Evolutionary conservation across 2,113 vertebrate genomes (phyloP).

Genomic region (Himantopus leucocephalus): DNA sequence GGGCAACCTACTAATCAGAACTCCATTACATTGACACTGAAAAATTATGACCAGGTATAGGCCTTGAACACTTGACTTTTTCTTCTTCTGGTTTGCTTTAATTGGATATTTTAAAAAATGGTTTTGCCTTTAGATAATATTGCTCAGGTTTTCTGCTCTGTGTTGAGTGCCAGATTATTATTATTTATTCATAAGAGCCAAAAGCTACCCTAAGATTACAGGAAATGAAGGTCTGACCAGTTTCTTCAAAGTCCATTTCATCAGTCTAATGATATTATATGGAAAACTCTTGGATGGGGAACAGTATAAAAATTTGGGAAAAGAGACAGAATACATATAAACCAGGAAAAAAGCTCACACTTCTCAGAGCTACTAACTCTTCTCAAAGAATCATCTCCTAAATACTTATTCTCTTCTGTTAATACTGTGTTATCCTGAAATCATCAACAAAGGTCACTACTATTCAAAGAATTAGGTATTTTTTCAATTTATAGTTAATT

Average conservation of each 20-base stretch:
- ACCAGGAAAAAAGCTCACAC: not conserved
- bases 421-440: not conserved
- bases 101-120: not conserved
- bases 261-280: accelerated
- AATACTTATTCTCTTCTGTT: not conserved
- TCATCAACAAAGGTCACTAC: not conserved
- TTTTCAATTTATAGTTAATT: not conserved
- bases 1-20: not conserved
- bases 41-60: not conserved
- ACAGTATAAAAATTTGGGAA: not conserved
- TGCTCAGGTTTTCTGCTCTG: not conserved
- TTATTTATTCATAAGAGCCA: not conserved
- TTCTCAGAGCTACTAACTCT: not conserved
- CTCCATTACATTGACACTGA: not conserved
- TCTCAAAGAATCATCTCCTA: not conserved
- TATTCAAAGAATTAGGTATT: not conserved
- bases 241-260: not conserved
- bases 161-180: not conserved
- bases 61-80: not conserved
- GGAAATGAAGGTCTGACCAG: not conserved
- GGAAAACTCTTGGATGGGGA: not conserved
- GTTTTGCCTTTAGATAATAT: not conserved
- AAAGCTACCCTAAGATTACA: not conserved
- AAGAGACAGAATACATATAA: not conserved
- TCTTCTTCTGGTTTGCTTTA: not conserved